Percentiles rank a stretch among this genome's conserved stretches.
Conservation (phyloP, 2,888 invertebrate genomes). For the Ischnus inquisitorius region DNA sequence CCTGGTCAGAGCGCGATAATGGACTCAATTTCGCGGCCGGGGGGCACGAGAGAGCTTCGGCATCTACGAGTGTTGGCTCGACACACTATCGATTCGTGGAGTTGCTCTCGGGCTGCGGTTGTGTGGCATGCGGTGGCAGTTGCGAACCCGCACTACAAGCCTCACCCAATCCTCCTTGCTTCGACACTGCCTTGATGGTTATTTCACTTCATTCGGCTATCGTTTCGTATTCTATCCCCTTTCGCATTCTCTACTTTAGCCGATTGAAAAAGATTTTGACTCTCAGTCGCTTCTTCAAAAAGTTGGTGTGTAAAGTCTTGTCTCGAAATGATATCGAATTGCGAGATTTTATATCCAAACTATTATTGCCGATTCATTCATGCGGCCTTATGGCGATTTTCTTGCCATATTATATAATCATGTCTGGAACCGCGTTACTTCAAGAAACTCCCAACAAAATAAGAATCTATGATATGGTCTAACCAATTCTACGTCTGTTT, state of each 20-base stretch:
- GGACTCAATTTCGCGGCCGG: conserved; percentile 77
- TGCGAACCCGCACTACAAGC: not conserved
- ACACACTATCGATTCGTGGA: conserved; percentile 46
- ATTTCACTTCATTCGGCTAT: not conserved
- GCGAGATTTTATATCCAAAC: no score
- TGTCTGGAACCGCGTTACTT: not conserved
- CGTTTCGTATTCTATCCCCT: not conserved
- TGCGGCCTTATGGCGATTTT: not conserved
- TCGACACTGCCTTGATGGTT: not conserved
- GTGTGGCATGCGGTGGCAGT: conserved; percentile 3
- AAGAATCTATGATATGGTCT: not conserved
- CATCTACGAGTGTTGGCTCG: conserved; percentile 31
- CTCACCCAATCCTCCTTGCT: conserved; percentile 65
- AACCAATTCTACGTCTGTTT: not conserved
- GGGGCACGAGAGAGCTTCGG: conserved; percentile 43
- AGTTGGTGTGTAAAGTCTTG: no score
- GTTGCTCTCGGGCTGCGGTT: conserved; percentile 1
- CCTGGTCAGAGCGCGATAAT: conserved; percentile 77
- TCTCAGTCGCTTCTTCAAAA: no score
- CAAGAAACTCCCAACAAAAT: not conserved
- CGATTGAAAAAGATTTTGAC: not conserved
- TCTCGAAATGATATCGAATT: no score
- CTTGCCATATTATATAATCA: not conserved
- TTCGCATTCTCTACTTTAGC: not conserved
- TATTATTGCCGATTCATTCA: no score